phyloP scores from a whole-genome alignment of 2,113 vertebrate genomes.

The Notiomystis cincta region DNA sequence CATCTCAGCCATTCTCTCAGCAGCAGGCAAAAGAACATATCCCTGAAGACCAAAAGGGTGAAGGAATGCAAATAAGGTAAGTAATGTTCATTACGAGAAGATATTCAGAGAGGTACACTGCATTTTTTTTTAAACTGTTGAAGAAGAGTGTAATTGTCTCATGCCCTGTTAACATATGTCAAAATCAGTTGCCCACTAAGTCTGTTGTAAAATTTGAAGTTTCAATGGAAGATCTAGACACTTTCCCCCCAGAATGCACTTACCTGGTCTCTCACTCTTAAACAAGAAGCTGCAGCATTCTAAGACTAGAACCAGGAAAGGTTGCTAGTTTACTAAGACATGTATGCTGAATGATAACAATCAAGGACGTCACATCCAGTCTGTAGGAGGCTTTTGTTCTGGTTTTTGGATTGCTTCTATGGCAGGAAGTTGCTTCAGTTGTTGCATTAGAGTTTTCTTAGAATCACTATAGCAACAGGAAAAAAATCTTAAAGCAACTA shows the following conservation, averaged over 20 bases:
- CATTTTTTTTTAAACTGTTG: neutral
- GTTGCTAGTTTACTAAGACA: neutral
- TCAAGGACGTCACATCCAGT: neutral
- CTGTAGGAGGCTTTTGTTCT: slow-evolving; percentile 32
- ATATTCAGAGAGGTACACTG: neutral
- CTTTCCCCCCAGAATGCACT: neutral
- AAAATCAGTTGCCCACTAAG: neutral
- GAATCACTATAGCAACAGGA: slow-evolving; percentile 7
- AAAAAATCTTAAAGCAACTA: neutral
- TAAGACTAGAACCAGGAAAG: neutral
- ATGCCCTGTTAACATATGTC: neutral
- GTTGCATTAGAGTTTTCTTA: slow-evolving; percentile 1
- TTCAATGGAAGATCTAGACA: neutral
- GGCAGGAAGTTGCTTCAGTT: slow-evolving; percentile 38
- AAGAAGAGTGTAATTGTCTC: neutral
- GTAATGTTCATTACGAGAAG: neutral
- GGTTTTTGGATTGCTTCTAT: slow-evolving; percentile 29
- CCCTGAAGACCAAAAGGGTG: neutral
- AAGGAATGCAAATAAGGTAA: neutral
- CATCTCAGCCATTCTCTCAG: neutral
- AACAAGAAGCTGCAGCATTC: neutral
- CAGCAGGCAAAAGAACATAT: neutral
- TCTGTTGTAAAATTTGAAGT: neutral
- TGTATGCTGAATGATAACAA: neutral
- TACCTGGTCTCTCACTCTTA: neutral